Evolutionary conservation across 2,888 invertebrate species (phyloP).

Genomic region (Neoitamus cyanurus): DNA sequence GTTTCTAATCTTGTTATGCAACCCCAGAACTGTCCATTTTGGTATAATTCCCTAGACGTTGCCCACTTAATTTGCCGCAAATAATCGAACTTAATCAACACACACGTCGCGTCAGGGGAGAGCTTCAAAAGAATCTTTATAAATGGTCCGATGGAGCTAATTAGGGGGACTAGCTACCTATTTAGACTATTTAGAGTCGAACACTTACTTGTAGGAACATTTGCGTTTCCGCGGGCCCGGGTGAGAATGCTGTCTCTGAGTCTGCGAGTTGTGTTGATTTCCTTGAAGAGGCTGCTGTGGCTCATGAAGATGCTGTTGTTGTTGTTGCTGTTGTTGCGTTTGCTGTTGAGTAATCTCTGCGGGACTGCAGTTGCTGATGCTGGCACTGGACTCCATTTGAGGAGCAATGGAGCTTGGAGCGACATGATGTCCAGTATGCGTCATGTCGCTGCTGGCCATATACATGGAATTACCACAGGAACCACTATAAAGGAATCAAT

Average conservation of each 20-base stretch:
- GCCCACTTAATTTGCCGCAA: conserved; percentile 2
- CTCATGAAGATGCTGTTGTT: background rate
- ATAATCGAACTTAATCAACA: background rate
- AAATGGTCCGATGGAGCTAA: background rate
- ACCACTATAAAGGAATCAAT: background rate
- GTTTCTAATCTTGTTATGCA: conserved; percentile 6
- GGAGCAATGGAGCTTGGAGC: conserved; percentile 45
- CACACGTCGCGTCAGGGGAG: background rate
- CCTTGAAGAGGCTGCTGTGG: background rate
- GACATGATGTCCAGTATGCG: conserved; percentile 52
- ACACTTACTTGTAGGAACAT: conserved; percentile 68
- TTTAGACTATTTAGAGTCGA: background rate
- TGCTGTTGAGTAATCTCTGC: background rate
- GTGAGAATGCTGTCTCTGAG: conserved; percentile 41
- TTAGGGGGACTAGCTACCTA: background rate
- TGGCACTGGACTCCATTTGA: conserved; percentile 38
- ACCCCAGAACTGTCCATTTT: background rate
- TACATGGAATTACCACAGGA: conserved; percentile 45
- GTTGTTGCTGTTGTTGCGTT: background rate
- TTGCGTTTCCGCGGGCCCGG: conserved; percentile 66
- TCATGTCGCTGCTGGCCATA: conserved; percentile 51
- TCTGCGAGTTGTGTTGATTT: conserved; percentile 32
- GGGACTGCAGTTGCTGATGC: conserved; percentile 2
- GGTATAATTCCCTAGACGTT: conserved; percentile 5
- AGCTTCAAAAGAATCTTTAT: background rate